Conservation (phyloP, 2,797 vertebrate species). For the Mormyrops attenuatus region DNA sequence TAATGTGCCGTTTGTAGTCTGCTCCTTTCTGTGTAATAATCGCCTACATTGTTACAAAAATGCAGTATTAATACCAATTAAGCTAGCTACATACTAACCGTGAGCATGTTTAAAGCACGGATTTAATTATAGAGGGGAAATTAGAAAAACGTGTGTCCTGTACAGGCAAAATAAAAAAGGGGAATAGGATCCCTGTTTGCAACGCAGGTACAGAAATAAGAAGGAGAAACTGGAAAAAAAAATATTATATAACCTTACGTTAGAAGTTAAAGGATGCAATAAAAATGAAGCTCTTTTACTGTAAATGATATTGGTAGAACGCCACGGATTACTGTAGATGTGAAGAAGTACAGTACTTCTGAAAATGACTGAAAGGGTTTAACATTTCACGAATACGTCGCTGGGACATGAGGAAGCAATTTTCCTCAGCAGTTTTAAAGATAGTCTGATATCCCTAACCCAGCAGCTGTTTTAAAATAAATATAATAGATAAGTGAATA, state of each 20-base stretch:
- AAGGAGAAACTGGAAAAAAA: neutral
- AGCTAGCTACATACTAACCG: neutral
- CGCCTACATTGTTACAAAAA: neutral
- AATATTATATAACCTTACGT: neutral
- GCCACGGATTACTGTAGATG: neutral
- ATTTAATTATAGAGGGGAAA: neutral
- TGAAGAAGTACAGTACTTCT: neutral
- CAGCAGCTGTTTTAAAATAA: neutral
- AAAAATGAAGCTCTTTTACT: neutral
- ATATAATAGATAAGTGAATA: neutral
- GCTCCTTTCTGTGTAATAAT: neutral
- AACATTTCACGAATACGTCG: neutral
- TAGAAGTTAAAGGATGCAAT: neutral
- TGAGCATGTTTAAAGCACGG: neutral
- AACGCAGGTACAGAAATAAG: neutral
- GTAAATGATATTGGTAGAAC: neutral
- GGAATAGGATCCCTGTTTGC: neutral
- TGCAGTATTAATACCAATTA: neutral
- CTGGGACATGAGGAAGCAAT: neutral
- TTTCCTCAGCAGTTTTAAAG: neutral
- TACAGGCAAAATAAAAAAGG: neutral
- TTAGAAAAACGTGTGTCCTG: conserved; percentile 4
- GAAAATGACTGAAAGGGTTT: neutral
- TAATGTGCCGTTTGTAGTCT: neutral
- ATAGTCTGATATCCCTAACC: neutral